A percentile compares a stretch with the other conserved stretches of the same genome.
Conservation (phyloP, 2,888 invertebrate genomes). For the Tholera decimalis region DNA sequence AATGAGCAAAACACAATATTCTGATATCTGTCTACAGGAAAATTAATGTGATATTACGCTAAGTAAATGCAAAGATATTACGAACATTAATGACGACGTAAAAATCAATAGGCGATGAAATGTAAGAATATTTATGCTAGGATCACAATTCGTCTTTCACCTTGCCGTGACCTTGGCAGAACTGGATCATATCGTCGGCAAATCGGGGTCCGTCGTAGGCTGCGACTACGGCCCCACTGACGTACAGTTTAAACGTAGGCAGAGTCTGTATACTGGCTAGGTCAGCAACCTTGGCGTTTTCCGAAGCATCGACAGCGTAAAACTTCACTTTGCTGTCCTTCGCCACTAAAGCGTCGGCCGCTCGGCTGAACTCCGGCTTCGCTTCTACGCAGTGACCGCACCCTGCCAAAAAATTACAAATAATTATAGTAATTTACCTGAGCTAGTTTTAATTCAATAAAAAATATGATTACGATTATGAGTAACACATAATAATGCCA, state of each 20-base stretch:
- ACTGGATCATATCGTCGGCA: constrained; percentile 90
- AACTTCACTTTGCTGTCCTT: constrained; percentile 82
- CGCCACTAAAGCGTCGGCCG: constrained; percentile 87
- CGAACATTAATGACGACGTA: constrained; percentile 19
- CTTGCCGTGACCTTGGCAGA: constrained; percentile 79
- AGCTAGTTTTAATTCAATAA: too few relatives aligned
- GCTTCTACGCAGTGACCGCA: constrained; percentile 94
- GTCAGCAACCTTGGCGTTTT: constrained; percentile 91
- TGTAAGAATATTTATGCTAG: constrained; percentile 44
- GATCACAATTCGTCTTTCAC: constrained; percentile 87
- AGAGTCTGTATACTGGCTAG: constrained; percentile 92
- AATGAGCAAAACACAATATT: constrained; percentile 5
- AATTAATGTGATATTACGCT: constrained; percentile 23
- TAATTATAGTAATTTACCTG: too few relatives aligned
- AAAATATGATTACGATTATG: too few relatives aligned
- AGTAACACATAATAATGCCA: too few relatives aligned
- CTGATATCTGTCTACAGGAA: constrained; percentile 5
- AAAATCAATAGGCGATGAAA: constrained; percentile 3
- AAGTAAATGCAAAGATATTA: constrained; percentile 46
- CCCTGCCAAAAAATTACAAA: constrained; percentile 88
- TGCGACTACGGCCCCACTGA: constrained; percentile 87
- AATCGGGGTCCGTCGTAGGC: constrained; percentile 92
- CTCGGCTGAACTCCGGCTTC: constrained; percentile 93
- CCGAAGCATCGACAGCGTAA: constrained; percentile 93
- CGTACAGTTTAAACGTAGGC: constrained; percentile 93